Evolutionary conservation across 2,888 invertebrate genomes (phyloP), one percentile per base, ranked within the genome.

Genomic region (Dichetophora obliterata): DNA sequence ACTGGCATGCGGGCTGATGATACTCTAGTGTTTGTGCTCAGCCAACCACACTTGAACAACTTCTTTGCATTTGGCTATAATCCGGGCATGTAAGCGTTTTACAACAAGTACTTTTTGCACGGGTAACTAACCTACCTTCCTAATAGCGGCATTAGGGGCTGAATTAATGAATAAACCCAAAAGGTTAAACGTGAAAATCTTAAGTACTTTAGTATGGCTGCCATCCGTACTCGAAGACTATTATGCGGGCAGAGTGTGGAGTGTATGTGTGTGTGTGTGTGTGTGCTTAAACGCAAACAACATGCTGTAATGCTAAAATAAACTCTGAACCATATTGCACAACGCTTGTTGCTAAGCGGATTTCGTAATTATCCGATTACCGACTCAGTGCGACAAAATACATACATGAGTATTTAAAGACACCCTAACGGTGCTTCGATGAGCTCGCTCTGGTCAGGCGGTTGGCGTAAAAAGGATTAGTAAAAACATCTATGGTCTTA

Each of bases 301-400:
- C 57, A 59, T 19, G 34, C 34, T n/a, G n/a, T 65, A 5, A 27
- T 19, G 11, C 19, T 5, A 5, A 31, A 4, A 31, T 31, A 31
- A 31, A 31, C 31, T 31, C 16, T 27, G 22, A 24, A 48, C 43
- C 68, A 68, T 50, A 71, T 34, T 69, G 61, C 75, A 69, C 59
- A 69, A 75, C 75, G 61, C 43, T 75, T 75, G 68, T 50, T 59
- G 69, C 52, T 61, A 75, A 75, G 75, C 68, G 75, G 75, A 69
- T 75, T 75, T 75, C n/a, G 50, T 27, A 75, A 75, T 75, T 75
- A 75, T 75, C 75, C 75, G 75, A 75, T 75, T 75, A 75, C 75
- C 27, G n/a, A 43, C 74, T 50, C 65, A 65, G 65, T 50, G 54
- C 54, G 54, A 75, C 54, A 27, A 43, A 24, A 50, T 22, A 54